Conservation (phyloP, 1,140 invertebrate species). For the Drosophila rufa region DNA sequence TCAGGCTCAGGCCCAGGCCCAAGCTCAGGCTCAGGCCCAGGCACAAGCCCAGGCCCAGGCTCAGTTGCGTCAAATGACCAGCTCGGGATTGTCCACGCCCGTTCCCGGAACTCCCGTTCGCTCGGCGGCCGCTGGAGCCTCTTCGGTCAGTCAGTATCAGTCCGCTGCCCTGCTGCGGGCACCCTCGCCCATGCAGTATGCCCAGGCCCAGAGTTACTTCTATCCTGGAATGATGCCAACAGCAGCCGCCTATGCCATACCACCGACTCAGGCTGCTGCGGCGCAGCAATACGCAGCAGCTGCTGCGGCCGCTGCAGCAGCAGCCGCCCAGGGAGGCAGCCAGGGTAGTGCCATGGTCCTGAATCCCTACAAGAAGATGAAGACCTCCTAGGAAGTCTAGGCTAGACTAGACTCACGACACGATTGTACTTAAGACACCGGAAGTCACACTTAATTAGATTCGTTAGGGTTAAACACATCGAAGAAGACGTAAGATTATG, state of each 20-base stretch:
- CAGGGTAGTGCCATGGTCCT: constrained; percentile 88
- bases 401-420: neutral
- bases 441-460: constrained; percentile 46
- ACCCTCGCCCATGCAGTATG: constrained; percentile 62
- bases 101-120: constrained; percentile 84
- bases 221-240: constrained; percentile 76
- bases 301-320: constrained; percentile 61
- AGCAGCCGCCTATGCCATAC: constrained; percentile 63
- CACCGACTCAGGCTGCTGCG: constrained; percentile 43
- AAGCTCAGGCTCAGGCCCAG: constrained; percentile 57
- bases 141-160: constrained; percentile 25
- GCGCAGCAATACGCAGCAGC: constrained; percentile 69
- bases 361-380: constrained; percentile 95
- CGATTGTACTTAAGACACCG: constrained; percentile 67
- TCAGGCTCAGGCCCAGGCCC: constrained; percentile 49
- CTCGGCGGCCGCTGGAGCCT: constrained; percentile 13
- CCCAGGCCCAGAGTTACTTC: constrained; percentile 67
- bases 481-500: constrained; percentile 70
- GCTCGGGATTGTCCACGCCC: constrained; percentile 78
- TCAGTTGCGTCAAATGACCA: constrained; percentile 70
- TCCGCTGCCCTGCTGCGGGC: constrained; percentile 50
- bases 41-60: constrained; percentile 62
- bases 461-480: constrained; percentile 37
- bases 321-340: constrained; percentile 71
- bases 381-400: constrained; percentile 90